phyloP scores from a whole-genome alignment of 2,888 invertebrate species.

The Orthosia gracilis region DNA sequence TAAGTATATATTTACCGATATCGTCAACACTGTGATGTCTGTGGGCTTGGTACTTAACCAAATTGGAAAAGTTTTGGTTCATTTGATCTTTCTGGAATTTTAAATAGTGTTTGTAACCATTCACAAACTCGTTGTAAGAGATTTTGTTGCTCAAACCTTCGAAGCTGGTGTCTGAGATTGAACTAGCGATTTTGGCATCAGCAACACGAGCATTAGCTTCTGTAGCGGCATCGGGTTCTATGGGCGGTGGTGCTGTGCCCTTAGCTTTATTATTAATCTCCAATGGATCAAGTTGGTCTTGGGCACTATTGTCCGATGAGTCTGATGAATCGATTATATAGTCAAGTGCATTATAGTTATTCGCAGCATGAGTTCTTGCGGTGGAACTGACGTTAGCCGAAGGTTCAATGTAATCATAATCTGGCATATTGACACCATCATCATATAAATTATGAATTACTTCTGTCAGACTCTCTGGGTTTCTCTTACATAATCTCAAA shows the following conservation, averaged over 20 bases:
- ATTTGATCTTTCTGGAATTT: slow-evolving; percentile 80
- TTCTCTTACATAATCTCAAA: slow-evolving; percentile 65
- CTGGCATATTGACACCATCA: slow-evolving; percentile 66
- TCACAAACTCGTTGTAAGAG: slow-evolving; percentile 81
- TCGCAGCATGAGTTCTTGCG: not conserved
- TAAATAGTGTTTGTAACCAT: slow-evolving; percentile 84
- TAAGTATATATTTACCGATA: slow-evolving; percentile 85
- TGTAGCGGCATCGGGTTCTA: not conserved
- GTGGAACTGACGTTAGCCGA: slow-evolving; percentile 8
- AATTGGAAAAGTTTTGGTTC: slow-evolving; percentile 80
- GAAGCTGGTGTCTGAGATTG: slow-evolving; percentile 67
- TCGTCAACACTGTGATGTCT: slow-evolving; percentile 85
- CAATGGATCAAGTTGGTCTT: too few species aligned
- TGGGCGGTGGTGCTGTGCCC: not conserved
- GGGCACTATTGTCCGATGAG: not conserved
- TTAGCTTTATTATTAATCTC: not conserved
- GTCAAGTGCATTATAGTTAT: slow-evolving; percentile 4
- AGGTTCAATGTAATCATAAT: slow-evolving; percentile 60
- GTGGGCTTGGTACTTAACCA: slow-evolving; percentile 84
- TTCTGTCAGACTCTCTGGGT: slow-evolving; percentile 66
- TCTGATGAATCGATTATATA: slow-evolving; percentile 5
- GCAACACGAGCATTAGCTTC: not conserved
- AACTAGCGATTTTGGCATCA: not conserved
- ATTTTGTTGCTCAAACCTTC: slow-evolving; percentile 79
- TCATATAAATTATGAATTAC: slow-evolving; percentile 63